phyloP scores from a whole-genome alignment of 2,113 vertebrate species.

The Notarius quadriscutis region DNA sequence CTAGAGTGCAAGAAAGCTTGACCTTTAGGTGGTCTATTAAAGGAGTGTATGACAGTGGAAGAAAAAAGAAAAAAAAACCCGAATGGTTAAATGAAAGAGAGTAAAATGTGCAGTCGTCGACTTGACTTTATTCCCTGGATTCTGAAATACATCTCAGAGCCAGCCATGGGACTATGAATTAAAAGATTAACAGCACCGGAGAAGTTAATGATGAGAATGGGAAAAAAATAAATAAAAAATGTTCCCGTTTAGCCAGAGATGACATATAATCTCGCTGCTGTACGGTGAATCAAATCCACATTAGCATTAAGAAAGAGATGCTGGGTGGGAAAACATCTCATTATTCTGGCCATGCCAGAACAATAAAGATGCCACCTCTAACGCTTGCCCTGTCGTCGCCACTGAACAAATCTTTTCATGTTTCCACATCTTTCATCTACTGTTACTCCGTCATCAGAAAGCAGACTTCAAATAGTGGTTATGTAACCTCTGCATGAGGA shows the following conservation, averaged over 20 bases:
- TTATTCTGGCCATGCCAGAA: constrained; percentile 45
- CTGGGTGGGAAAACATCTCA: constrained; percentile 49
- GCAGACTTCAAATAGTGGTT: constrained; percentile 28
- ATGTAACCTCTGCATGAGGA: constrained; percentile 27
- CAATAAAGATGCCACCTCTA: constrained; percentile 48
- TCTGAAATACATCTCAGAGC: constrained; percentile 47
- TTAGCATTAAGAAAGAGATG: constrained; percentile 51
- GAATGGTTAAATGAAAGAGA: constrained; percentile 56
- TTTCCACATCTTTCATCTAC: constrained; percentile 36
- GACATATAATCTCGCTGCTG: constrained; percentile 47
- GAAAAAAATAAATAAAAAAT: constrained; percentile 7
- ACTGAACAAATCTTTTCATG: constrained; percentile 50
- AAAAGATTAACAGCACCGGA: constrained; percentile 49
- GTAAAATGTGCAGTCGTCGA: constrained; percentile 57
- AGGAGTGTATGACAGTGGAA: constrained; percentile 61
- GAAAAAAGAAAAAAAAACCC: constrained; percentile 49
- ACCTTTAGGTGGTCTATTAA: constrained; percentile 77
- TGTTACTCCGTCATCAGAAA: constrained; percentile 38
- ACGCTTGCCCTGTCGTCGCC: not conserved
- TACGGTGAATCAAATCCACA: constrained; percentile 53
- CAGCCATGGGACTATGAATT: constrained; percentile 51
- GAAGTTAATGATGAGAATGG: constrained; percentile 54
- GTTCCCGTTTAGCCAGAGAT: constrained; percentile 43
- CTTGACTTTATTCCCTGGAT: constrained; percentile 52
- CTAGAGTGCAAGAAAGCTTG: constrained; percentile 66